Percentiles rank a stretch among this genome's conserved stretches.
Conservation (phyloP, 2,113 vertebrate genomes). For the Lepisosteus osseus region DNA sequence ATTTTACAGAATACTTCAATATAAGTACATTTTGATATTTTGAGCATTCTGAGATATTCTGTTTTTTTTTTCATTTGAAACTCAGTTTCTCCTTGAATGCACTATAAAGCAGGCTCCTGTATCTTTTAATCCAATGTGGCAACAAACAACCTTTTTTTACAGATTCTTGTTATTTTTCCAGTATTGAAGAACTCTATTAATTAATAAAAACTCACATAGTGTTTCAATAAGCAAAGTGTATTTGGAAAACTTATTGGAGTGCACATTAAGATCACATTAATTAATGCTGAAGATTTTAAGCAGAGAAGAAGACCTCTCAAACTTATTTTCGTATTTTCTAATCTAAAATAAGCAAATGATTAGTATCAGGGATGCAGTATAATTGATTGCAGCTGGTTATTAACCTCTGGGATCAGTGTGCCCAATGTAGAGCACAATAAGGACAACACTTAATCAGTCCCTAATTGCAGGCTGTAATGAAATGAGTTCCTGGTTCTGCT, state of each 20-base stretch:
- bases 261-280: background rate
- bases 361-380: conserved; percentile 62
- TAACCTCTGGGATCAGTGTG: conserved; percentile 68
- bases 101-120: too few species aligned
- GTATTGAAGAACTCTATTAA: background rate
- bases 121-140: too few species aligned
- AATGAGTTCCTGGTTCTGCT: conserved; percentile 72
- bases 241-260: background rate
- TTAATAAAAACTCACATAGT: background rate
- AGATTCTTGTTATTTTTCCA: background rate
- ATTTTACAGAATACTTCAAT: too few species aligned
- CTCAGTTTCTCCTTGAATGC: background rate
- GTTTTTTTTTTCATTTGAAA: background rate
- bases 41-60: background rate
- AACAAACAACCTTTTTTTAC: too few species aligned
- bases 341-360: conserved; percentile 59
- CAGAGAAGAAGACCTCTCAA: background rate
- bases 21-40: too few species aligned
- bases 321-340: conserved; percentile 17
- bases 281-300: background rate
- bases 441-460: conserved; percentile 69
- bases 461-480: conserved; percentile 71
- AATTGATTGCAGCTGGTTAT: conserved; percentile 77
- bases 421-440: conserved; percentile 45
- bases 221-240: conserved; percentile 3